These are phyloP conservation scores for Acanthaster planci DNA, from an alignment of 35 echinoderm and acorn worm genomes.

Conservation along the genomic window DNA sequence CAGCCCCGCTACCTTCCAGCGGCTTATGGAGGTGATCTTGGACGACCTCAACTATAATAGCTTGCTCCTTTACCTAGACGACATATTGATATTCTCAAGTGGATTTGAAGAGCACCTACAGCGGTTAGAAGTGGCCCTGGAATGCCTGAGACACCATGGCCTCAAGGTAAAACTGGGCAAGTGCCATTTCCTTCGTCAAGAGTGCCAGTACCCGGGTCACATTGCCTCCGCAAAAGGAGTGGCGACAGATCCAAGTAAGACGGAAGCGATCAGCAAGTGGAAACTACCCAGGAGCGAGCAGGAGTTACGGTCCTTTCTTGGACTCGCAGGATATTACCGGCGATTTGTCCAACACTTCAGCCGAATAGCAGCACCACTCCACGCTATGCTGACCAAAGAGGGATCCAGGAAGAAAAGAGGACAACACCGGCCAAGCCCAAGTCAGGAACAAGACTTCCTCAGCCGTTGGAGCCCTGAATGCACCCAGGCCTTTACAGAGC, in stretches of 20 bases:
- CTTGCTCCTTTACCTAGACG: not conserved
- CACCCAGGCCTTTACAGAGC: not conserved
- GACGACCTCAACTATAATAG: conserved; percentile 2
- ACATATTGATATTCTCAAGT: conserved; percentile 34
- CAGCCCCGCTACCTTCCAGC: no score
- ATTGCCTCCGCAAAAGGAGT: no score
- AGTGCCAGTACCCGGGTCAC: conserved; percentile 45
- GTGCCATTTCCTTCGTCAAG: conserved; percentile 39
- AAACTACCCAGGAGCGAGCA: not conserved
- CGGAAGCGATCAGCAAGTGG: not conserved
- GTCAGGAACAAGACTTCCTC: not conserved
- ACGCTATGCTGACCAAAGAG: not conserved
- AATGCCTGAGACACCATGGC: not conserved
- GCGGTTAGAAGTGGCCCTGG: conserved; percentile 5
- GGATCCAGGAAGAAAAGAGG: not conserved
- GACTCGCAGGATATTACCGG: not conserved
- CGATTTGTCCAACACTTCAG: no score
- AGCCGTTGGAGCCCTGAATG: not conserved
- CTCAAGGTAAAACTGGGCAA: conserved; percentile 52
- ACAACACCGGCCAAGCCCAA: not conserved
- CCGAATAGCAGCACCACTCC: not conserved
- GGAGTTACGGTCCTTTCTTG: not conserved
- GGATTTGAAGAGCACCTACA: conserved; percentile 19
- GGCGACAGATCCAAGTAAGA: conserved; percentile 48
- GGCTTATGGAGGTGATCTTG: not conserved